phyloP scores from a whole-genome alignment of 2,888 invertebrate species.

The Eupsilia transversa region DNA sequence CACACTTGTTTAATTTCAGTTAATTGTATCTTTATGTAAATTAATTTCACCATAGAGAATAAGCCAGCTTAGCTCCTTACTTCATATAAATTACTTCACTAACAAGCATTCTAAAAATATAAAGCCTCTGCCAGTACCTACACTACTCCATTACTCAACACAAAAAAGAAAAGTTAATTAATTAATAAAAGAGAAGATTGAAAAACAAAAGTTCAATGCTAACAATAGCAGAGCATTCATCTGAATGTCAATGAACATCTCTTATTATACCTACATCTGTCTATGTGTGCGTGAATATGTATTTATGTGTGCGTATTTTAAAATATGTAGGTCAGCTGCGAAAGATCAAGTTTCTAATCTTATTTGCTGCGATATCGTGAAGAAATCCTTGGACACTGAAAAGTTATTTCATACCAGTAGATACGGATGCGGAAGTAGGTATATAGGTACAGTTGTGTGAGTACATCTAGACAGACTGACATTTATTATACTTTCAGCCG shows the following conservation, averaged over 20 bases:
- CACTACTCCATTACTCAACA: neutral
- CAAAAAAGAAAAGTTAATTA: slow-evolving; percentile 19
- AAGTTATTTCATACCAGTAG: neutral
- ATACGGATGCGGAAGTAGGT: neutral
- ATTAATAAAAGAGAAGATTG: neutral
- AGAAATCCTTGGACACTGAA: slow-evolving; percentile 14
- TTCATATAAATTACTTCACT: neutral
- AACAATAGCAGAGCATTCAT: slow-evolving; percentile 33
- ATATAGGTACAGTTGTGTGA: slow-evolving; percentile 2
- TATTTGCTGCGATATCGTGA: slow-evolving; percentile 17
- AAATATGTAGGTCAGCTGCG: slow-evolving; percentile 54
- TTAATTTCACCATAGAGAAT: slow-evolving; percentile 6
- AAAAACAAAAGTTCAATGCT: slow-evolving; percentile 33
- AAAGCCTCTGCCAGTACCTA: neutral
- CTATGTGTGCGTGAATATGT: neutral
- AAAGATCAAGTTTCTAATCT: slow-evolving; percentile 33
- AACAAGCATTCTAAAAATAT: neutral
- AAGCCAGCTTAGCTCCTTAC: neutral
- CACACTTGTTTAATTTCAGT: neutral
- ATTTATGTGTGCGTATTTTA: slow-evolving; percentile 24
- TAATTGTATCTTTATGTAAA: slow-evolving; percentile 14
- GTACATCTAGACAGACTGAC: slow-evolving; percentile 13
- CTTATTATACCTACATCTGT: slow-evolving; percentile 10
- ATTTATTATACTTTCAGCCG: slow-evolving; percentile 34
- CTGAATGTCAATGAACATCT: slow-evolving; percentile 48